Base-by-base conservation (phyloP, 2,797 vertebrate genomes). In the Syndactyla subalaris region DNA sequence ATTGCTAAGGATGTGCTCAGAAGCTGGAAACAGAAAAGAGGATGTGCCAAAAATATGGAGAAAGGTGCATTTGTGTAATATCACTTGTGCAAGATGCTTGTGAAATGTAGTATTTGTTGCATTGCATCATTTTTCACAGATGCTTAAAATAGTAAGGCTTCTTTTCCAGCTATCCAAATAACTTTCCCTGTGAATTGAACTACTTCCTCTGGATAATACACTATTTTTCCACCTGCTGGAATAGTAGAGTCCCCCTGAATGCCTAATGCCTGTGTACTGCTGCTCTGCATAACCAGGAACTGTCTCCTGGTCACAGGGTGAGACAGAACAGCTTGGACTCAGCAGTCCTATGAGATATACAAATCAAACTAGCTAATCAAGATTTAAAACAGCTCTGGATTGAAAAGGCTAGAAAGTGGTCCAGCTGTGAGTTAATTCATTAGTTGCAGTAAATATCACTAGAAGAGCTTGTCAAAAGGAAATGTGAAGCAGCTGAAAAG, bases 391-490 rank as follows among this genome's bases (percentile, higher is more conserved):
- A 55, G 46, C 3, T 6, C 65, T 55, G n/a, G 63, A 36, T 10
- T 83, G 55, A 85, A 94, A 82, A 92, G 57, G n/a, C 45, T 46
- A 61, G 76, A 52, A 58, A 88, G 85, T 43, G 68, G 34, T 80
- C 89, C 88, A 92, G 77, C 93, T 51, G 14, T 51, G 67, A 85
- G 67, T 87, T 92, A 95, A 90, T 96, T 94, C 80, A 65, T 82
- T 92, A 76, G 70, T 5, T 86, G 87, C 66, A 81, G 91, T 87
- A 79, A 95, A 93, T 92, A 88, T 58, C 15, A 2, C 65, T 87
- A 38, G 67, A 85, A 80, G 67, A 96, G 57, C 61, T 86, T 95
- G 80, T 90, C 80, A 61, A 65, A 87, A 82, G 74, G 63, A 90
- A 93, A 94, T 36, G 30, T 52, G 55, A 89, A 90, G 88, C 85